Evolutionary conservation across 2,797 vertebrate species (phyloP), one percentile per base, ranked within the genome.

Genomic region (Silurus aristotelis): DNA sequence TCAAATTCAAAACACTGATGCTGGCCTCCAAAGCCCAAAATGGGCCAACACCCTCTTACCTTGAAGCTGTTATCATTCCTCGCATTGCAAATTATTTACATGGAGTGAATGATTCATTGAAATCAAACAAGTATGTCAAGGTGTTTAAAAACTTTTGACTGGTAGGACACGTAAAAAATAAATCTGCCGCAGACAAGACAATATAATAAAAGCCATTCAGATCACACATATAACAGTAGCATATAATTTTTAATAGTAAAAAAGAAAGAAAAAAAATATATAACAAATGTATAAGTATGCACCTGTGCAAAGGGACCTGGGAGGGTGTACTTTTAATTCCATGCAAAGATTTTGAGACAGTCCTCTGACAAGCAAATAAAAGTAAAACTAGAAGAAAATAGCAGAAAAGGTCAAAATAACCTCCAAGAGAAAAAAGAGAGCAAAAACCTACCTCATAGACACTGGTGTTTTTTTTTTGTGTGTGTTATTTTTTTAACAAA

Each of bases 391-490:
- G 56, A 64, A 4, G 38, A 60, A 61, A 84, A 75, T n/a, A 71
- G 25, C 27, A 31, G 14, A 67, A 85, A 84, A 85, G 72, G 80
- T 79, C 80, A 85, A 43, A 84, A 63, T 19, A 43, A 72, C 25
- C 55, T 52, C 2, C 2, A 78, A 38, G 70, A 68, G 70, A 38
- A 38, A 38, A 38, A 5, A 38, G 38, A 38, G 25, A 71, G 48
- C 67, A 48, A 63, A 78, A 61, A 60, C 25, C 6, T 43, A 12
- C 48, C 43, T 77, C 52, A 77, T 2, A 46, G 10, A 31, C 46
- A 20, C 56, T 52, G 3, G 68, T 38, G 61, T 9, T 46, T 79
- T 78, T 67, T 43, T 58, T 25, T 27, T 3, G 31, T 76, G 4
- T 3, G 10, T 66, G 13, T 27, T 14, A 6, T 66, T 67, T 27